Conservation (phyloP, 1,140 invertebrate species). For the Oryzaephilus surinamensis region DNA sequence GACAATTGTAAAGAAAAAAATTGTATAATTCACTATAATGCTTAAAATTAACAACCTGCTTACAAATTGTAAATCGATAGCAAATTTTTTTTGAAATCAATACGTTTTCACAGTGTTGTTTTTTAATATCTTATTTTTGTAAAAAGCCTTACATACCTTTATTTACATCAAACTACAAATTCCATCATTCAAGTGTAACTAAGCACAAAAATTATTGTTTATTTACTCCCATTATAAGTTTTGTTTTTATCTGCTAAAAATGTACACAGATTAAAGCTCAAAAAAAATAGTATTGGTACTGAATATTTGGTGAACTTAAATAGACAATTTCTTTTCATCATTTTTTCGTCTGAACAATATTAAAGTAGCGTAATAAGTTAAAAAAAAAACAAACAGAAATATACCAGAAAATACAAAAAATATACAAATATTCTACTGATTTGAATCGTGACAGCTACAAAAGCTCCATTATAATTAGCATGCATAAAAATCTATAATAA, state of each 20-base stretch:
- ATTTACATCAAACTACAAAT: slow-evolving; percentile 31
- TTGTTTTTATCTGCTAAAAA: too few relatives aligned
- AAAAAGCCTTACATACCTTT: slow-evolving; percentile 37
- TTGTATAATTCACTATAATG: too few relatives aligned
- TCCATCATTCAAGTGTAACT: slow-evolving; percentile 19
- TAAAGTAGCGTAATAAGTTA: too few relatives aligned
- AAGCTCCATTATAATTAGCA: too few relatives aligned
- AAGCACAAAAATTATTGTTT: slow-evolving; percentile 21
- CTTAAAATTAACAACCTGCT: too few relatives aligned
- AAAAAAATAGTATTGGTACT: slow-evolving; percentile 4
- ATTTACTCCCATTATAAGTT: too few relatives aligned
- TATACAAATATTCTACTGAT: too few relatives aligned
- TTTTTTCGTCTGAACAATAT: slow-evolving; percentile 10
- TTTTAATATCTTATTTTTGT: slow-evolving; percentile 30
- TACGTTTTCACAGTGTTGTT: background rate
- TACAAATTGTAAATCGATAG: background rate
- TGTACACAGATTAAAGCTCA: slow-evolving; percentile 18
- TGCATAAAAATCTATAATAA: too few relatives aligned
- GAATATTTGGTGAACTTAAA: slow-evolving; percentile 3
- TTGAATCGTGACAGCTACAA: too few relatives aligned
- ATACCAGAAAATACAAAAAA: too few relatives aligned
- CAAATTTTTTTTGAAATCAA: background rate
- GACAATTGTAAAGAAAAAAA: too few relatives aligned
- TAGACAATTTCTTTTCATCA: slow-evolving; percentile 1
- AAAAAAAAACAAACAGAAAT: too few relatives aligned